Conservation (phyloP, 1,140 invertebrate genomes). For the Trachelipus rathkii region DNA sequence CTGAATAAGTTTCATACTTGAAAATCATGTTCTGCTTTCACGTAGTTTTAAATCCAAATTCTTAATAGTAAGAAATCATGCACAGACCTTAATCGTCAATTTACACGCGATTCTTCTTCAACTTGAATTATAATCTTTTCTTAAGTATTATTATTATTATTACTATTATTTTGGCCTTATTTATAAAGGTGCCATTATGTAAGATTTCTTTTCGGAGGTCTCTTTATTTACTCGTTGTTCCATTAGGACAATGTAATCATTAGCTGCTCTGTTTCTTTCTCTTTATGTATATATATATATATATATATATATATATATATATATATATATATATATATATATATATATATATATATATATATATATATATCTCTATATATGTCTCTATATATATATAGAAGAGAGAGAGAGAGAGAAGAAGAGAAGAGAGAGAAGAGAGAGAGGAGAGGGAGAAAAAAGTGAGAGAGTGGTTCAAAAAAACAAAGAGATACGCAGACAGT, state of each 20-base stretch:
- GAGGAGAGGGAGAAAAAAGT: too few relatives aligned
- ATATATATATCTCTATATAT: neutral
- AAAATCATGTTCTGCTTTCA: neutral
- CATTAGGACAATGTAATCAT: too few relatives aligned
- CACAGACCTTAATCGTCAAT: neutral
- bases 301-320: neutral
- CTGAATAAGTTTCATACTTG: neutral
- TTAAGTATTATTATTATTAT: too few relatives aligned
- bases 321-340: neutral
- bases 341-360: neutral
- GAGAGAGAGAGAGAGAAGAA: too few relatives aligned
- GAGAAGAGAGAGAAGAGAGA: too few relatives aligned
- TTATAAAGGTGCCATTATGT: neutral
- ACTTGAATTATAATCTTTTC: too few relatives aligned
- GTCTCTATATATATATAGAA: neutral
- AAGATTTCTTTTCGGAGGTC: neutral
- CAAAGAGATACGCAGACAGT: too few relatives aligned
- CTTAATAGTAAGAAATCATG: neutral
- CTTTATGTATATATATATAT: neutral
- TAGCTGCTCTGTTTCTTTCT: too few relatives aligned
- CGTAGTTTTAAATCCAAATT: constrained; percentile 1
- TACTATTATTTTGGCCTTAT: too few relatives aligned
- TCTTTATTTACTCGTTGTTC: neutral
- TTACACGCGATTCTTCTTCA: too few relatives aligned
- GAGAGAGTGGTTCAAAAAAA: too few relatives aligned